Base-by-base conservation (phyloP, 2,888 invertebrate species). In the Limnephilus marmoratus region DNA sequence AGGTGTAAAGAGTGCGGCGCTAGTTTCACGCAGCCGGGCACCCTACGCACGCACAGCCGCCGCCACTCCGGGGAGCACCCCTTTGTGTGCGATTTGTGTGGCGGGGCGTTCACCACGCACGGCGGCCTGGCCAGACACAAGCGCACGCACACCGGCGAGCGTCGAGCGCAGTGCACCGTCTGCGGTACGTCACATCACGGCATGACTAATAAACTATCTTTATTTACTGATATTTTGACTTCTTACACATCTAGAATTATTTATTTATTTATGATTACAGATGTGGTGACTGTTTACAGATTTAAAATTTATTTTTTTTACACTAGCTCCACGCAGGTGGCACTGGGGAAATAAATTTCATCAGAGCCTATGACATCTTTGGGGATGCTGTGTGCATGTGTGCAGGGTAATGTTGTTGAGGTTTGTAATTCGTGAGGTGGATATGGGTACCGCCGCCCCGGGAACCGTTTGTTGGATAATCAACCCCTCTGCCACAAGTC, bases 1-100 rank as follows among this genome's bases (percentile, higher is more conserved):
- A 93, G 93, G 83, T 93, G 93, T 41, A 83, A 31, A n/a, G 91
- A 93, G 81, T 93, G 93, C 86, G 93, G 91, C 12, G 91, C 93
- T 13, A 86, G 89, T 41, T 93, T 93, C 90, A 81, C 93, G 24
- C 93, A 93, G 90, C 87, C 91, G 2, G 92, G 93, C 9, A 68
- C 93, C 11, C 89, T 93, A 15, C 88, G 90, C 29, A 90, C 92
- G 18, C 93, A 93, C 90, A 81, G 83, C 15, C 91, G 91, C 2
- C 93, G 92, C 1, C 93, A 93, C 90, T 88, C 93, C 1, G 93
- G 93, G 5, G 93, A 93, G 90, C 93, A 92, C 45, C 93, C 93
- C 18, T 93, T 93, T n/a, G 90, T 91, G 11, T 93, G 93, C 34
- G 92, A 90, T 18, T n/a, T 68, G 13, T 93, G 93, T 45, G 92